Evolutionary conservation across 1,140 invertebrate genomes (phyloP).

Genomic region (Belonocnema kinseyi): DNA sequence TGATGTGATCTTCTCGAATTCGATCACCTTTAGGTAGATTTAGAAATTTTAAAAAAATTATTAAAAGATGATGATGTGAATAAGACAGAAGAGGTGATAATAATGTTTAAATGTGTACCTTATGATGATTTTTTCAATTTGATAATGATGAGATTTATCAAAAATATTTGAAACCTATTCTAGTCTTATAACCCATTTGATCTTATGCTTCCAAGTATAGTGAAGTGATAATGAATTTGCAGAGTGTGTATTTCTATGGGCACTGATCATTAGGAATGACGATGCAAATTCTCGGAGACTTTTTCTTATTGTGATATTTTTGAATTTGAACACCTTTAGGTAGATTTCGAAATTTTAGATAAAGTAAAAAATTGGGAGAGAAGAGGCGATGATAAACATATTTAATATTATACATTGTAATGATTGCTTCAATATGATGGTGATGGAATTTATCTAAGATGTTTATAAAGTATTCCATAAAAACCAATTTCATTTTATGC

Average conservation of each 20-base stretch:
- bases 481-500: too few species aligned
- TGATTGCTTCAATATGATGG: background rate
- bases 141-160: too few species aligned
- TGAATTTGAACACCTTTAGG: slow-evolving; percentile 79
- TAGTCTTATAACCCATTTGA: too few species aligned
- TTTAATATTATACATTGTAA: background rate
- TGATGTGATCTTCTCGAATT: slow-evolving; percentile 80
- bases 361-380: background rate
- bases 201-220: too few species aligned
- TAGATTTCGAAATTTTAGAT: background rate
- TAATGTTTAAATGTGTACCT: background rate
- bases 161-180: too few species aligned
- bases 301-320: slow-evolving; percentile 80
- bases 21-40: slow-evolving; percentile 71
- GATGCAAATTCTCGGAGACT: slow-evolving; percentile 70
- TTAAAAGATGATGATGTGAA: too few species aligned
- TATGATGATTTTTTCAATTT: background rate
- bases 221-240: too few species aligned
- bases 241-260: background rate
- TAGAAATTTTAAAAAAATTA: background rate
- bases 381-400: too few species aligned
- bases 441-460: too few species aligned
- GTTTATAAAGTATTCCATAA: too few species aligned
- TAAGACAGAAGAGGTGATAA: too few species aligned
- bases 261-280: background rate